Conservation (phyloP, 2,113 vertebrate genomes). For the crab-eating macaque (Macaca fascicularis) region T2T-MFA8v1.1 NC_088395.1:124446001-124446500, state of each 20-base stretch:
- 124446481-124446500: not conserved
- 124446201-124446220: not conserved
- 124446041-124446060: too few relatives aligned
- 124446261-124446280: slow-evolving; percentile 7
- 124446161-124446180: not conserved
- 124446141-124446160: too few relatives aligned
- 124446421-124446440: not conserved
- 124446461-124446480: not conserved
- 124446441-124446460: slow-evolving; percentile 44
- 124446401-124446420: not conserved
- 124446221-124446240: slow-evolving; percentile 49
- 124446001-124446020: too few relatives aligned
- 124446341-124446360: slow-evolving; percentile 35
- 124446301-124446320: not conserved
- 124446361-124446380: slow-evolving; percentile 19
- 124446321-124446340: slow-evolving; percentile 14
- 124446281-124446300: not conserved
- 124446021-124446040: too few relatives aligned
- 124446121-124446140: too few relatives aligned
- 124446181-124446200: slow-evolving; percentile 40
- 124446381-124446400: not conserved
- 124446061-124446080: too few relatives aligned
- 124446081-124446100: too few relatives aligned
- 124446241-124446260: not conserved
- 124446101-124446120: too few relatives aligned